phyloP scores from a whole-genome alignment of 2,888 invertebrate genomes.

The Zonitis immaculata region DNA sequence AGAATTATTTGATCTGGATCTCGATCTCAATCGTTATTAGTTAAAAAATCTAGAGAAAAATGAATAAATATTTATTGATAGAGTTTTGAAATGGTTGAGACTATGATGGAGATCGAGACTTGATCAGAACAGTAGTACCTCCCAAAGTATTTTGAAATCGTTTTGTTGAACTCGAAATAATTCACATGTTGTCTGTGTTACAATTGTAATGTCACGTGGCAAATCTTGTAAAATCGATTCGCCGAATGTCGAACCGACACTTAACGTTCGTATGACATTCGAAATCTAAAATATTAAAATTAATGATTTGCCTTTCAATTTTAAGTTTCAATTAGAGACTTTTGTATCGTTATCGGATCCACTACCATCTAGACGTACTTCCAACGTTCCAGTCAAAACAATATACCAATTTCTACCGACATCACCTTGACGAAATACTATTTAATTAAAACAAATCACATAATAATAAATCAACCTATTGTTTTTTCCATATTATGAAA shows the following conservation, averaged over 20 bases:
- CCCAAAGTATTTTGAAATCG: conserved; percentile 73
- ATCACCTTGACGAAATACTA: conserved; percentile 75
- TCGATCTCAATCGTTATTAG: too few species aligned
- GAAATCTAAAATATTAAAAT: conserved; percentile 53
- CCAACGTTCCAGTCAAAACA: conserved; percentile 65
- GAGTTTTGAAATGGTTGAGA: too few species aligned
- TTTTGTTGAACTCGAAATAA: conserved; percentile 69
- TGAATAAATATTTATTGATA: too few species aligned
- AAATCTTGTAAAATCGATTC: conserved; percentile 70
- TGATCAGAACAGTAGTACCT: conserved; percentile 50
- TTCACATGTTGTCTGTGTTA: conserved; percentile 70
- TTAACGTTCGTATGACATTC: conserved; percentile 62
- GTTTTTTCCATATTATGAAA: too few species aligned
- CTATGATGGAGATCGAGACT: not conserved
- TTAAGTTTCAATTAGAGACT: conserved; percentile 42
- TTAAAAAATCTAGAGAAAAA: too few species aligned
- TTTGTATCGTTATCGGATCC: conserved; percentile 52
- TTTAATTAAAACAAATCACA: conserved; percentile 1
- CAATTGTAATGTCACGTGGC: conserved; percentile 66
- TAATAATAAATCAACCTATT: not conserved
- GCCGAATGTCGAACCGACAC: conserved; percentile 72
- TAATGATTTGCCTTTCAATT: not conserved
- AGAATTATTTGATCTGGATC: too few species aligned
- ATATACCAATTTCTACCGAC: conserved; percentile 76
- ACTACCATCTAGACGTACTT: conserved; percentile 54